phyloP scores from a whole-genome alignment of 2,113 vertebrate species.

The Myodes glareolus region DNA sequence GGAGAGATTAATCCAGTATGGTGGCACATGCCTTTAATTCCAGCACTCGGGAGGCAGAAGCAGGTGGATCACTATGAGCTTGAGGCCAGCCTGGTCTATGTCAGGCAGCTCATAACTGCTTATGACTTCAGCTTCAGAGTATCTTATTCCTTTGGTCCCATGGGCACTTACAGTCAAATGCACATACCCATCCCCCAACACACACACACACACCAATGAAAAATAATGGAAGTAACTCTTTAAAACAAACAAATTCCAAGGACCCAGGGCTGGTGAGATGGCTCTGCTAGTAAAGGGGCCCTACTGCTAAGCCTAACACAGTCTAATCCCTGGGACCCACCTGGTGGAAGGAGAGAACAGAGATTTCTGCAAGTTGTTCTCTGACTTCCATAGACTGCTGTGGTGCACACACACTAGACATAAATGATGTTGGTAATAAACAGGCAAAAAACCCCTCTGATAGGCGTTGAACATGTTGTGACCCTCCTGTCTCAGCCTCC shows the following conservation, averaged over 20 bases:
- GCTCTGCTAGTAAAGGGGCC: background rate
- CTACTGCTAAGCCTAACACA: background rate
- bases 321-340: background rate
- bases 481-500: background rate
- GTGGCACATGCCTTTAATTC: background rate
- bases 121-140: background rate
- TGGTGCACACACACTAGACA: background rate
- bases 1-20: background rate
- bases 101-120: background rate
- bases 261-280: background rate
- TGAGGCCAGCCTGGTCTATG: background rate
- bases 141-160: background rate
- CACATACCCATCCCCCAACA: too few species aligned
- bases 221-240: background rate
- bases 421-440: background rate
- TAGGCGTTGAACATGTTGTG: background rate
- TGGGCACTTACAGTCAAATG: background rate
- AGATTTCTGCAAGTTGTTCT: background rate
- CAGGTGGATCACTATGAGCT: background rate
- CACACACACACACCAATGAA: background rate
- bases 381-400: background rate
- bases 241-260: background rate
- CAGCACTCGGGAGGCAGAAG: background rate
- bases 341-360: background rate
- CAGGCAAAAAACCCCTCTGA: background rate